Percentiles rank a stretch among this genome's conserved stretches.
Evolutionary conservation across 1,140 invertebrate genomes (phyloP).

Genomic region (Ceratina japonica): DNA sequence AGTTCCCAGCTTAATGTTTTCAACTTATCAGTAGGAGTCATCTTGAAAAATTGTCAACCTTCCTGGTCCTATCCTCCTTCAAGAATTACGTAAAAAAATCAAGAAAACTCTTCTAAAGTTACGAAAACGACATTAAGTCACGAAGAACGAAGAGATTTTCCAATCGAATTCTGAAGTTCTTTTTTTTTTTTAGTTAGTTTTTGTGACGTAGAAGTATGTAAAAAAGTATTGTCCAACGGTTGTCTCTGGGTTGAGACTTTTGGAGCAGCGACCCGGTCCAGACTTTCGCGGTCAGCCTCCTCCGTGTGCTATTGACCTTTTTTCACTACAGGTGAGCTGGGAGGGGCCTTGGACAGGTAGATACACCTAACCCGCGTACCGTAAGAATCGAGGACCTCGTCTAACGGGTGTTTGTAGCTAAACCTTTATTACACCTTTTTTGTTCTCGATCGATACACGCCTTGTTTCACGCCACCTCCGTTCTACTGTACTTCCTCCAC

Average conservation of each 20-base stretch:
- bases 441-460: neutral
- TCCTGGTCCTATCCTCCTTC: neutral
- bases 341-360: constrained; percentile 69
- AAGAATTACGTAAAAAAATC: constrained; percentile 9
- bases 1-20: constrained; percentile 17
- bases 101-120: too few relatives aligned
- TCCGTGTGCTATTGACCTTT: constrained; percentile 72
- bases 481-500: too few relatives aligned
- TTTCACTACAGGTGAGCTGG: constrained; percentile 69
- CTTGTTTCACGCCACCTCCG: neutral
- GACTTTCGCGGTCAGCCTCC: constrained; percentile 54
- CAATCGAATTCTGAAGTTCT: constrained; percentile 38
- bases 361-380: constrained; percentile 69
- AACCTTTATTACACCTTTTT: constrained; percentile 18
- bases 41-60: constrained; percentile 38
- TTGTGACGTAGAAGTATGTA: neutral
- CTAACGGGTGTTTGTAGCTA: constrained; percentile 58
- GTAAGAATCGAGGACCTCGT: constrained; percentile 53
- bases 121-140: neutral
- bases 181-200: constrained; percentile 50
- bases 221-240: constrained; percentile 49
- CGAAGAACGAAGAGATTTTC: constrained; percentile 43
- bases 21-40: constrained; percentile 48
- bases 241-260: constrained; percentile 3
- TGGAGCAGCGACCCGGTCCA: constrained; percentile 53